These are phyloP conservation scores for Eudemis profundana DNA, from an alignment of 2,888 invertebrate species.

Conservation along the genomic window DNA sequence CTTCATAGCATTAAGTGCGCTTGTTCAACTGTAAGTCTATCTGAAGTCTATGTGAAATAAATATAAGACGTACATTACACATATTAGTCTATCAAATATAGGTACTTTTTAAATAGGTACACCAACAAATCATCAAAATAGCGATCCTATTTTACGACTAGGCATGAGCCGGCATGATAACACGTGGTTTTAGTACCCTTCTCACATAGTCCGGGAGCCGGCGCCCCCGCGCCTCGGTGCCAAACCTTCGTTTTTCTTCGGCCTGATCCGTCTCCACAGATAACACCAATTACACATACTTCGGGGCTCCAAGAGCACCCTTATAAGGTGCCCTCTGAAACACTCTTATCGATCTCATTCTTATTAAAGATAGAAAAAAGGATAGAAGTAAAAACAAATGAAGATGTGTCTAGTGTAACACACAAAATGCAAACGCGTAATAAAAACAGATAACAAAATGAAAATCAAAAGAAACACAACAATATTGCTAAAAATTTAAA, in stretches of 20 bases:
- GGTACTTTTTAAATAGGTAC: too few species aligned
- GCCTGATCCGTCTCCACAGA: slow-evolving; percentile 66
- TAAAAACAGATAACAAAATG: too few species aligned
- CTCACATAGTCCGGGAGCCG: not conserved
- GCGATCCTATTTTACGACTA: too few species aligned
- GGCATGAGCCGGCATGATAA: too few species aligned
- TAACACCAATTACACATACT: slow-evolving; percentile 79
- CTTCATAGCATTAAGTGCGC: not conserved
- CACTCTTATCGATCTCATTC: not conserved
- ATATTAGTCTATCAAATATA: not conserved
- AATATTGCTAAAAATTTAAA: too few species aligned
- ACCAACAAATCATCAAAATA: too few species aligned
- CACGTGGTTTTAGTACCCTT: too few species aligned
- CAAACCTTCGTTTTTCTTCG: slow-evolving; percentile 56
- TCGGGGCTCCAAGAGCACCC: slow-evolving; percentile 70
- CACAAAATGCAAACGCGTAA: too few species aligned
- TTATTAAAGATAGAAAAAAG: too few species aligned
- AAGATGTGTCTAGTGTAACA: too few species aligned
- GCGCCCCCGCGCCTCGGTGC: slow-evolving; percentile 52
- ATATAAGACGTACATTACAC: not conserved
- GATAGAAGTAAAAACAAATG: not conserved
- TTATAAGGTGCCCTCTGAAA: slow-evolving; percentile 12
- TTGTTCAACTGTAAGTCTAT: slow-evolving; percentile 7
- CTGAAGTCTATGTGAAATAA: not conserved
- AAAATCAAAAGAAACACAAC: too few species aligned